phyloP scores from a whole-genome alignment of 2,797 vertebrate species.

The Bradypodion pumilum region DNA sequence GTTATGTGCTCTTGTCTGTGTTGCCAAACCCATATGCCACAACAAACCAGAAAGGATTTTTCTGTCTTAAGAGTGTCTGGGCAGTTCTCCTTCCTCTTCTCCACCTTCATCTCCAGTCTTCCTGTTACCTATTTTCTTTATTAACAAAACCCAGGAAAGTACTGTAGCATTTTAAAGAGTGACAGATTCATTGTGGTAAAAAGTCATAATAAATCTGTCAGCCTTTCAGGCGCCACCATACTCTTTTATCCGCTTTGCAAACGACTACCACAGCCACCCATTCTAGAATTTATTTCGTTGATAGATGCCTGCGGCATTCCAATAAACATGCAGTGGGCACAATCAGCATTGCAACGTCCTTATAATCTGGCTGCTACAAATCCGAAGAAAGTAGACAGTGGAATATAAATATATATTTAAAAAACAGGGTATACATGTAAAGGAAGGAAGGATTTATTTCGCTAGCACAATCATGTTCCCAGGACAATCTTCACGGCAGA shows the following conservation, averaged over 20 bases:
- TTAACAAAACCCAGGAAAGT: neutral
- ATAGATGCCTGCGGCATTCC: neutral
- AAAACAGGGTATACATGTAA: neutral
- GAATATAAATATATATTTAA: neutral
- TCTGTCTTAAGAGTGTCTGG: neutral
- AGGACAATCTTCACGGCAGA: no score
- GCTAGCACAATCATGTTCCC: no score
- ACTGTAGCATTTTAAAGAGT: neutral
- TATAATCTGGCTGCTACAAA: neutral
- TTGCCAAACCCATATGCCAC: neutral
- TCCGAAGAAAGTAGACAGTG: neutral
- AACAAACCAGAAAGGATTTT: neutral
- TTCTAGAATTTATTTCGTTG: neutral
- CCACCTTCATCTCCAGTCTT: neutral
- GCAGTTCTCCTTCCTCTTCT: neutral
- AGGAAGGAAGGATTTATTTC: neutral
- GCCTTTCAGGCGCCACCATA: neutral
- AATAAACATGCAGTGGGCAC: neutral
- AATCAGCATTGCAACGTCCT: neutral
- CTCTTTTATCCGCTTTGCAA: neutral
- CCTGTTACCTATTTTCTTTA: neutral
- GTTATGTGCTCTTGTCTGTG: neutral
- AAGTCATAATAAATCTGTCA: neutral
- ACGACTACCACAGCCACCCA: neutral
- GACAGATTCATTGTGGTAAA: slow-evolving; percentile 4